phyloP scores from a whole-genome alignment of 2,888 invertebrate species.

The Phoenoteleia sp. region DNA sequence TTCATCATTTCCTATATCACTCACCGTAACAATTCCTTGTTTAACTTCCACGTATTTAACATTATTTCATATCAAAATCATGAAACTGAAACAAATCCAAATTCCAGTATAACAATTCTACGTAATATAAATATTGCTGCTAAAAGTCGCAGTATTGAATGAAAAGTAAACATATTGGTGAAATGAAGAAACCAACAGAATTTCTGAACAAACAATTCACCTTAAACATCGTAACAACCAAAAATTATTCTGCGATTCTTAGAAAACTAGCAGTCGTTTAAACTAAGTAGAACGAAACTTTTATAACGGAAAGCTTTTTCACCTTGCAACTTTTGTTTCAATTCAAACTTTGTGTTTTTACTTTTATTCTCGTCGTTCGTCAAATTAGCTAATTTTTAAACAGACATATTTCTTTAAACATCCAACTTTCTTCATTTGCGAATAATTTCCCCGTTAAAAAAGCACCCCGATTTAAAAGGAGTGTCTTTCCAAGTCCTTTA shows the following conservation, averaged over 20 bases:
- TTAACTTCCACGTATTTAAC: too few species aligned
- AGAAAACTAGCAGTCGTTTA: neutral
- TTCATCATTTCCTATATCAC: too few species aligned
- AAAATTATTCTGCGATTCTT: slow-evolving; percentile 33
- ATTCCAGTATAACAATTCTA: too few species aligned
- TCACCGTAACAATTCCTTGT: too few species aligned
- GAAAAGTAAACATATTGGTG: slow-evolving; percentile 28
- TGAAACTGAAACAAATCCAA: too few species aligned
- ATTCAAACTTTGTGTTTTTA: slow-evolving; percentile 31
- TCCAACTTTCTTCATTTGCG: neutral
- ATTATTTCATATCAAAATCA: too few species aligned
- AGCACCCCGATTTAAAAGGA: too few species aligned
- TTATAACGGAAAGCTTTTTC: slow-evolving; percentile 27
- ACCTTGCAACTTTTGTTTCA: neutral
- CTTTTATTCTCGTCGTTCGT: slow-evolving; percentile 10
- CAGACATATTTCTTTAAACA: slow-evolving; percentile 33
- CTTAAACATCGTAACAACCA: slow-evolving; percentile 32
- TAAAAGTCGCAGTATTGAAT: too few species aligned
- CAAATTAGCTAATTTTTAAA: slow-evolving; percentile 22
- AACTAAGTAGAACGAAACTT: slow-evolving; percentile 31
- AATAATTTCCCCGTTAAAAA: neutral
- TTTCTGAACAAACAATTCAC: slow-evolving; percentile 35
- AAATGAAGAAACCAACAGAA: too few species aligned
- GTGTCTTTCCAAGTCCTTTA: too few species aligned
- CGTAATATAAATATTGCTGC: too few species aligned